Percentiles rank a stretch among this genome's conserved stretches.
phyloP scores from a whole-genome alignment of 2,888 invertebrate species.

The Chelonus formosanus region DNA sequence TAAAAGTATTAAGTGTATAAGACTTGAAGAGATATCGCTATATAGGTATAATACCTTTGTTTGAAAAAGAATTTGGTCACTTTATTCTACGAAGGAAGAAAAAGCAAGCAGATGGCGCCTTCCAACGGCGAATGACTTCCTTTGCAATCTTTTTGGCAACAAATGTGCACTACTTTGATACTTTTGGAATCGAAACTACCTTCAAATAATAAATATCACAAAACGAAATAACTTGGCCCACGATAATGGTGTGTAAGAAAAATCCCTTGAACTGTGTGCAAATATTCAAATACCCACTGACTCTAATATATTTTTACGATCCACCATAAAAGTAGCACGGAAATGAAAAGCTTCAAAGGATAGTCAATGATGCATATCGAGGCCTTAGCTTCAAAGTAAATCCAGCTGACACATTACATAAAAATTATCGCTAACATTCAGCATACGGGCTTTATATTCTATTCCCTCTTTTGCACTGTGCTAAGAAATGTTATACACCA shows the following conservation, averaged over 20 bases:
- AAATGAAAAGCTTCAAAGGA: conserved; percentile 5
- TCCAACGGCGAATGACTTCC: conserved; percentile 35
- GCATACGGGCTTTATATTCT: conserved; percentile 6
- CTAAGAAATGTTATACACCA: conserved; percentile 6
- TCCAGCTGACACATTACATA: conserved; percentile 10
- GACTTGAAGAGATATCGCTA: neutral
- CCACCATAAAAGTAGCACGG: conserved; percentile 17
- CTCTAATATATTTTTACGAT: conserved; percentile 26
- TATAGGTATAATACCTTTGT: too few species aligned
- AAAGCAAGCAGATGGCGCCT: conserved; percentile 42
- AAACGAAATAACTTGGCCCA: conserved; percentile 19
- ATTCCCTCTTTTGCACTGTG: neutral
- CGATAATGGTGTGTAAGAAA: conserved; percentile 17
- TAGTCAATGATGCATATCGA: conserved; percentile 20
- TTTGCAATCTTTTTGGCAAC: conserved; percentile 42
- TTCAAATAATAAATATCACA: conserved; percentile 8
- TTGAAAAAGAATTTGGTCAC: conserved; percentile 19
- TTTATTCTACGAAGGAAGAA: conserved; percentile 19
- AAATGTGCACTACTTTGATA: conserved; percentile 5
- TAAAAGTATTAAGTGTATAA: conserved; percentile 12
- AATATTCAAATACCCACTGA: conserved; percentile 20
- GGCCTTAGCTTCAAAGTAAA: neutral
- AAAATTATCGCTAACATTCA: conserved; percentile 15
- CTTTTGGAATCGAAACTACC: conserved; percentile 6
- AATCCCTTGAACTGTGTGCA: conserved; percentile 12